A percentile compares a stretch with the other conserved stretches of the same genome.
Evolutionary conservation across 2,888 invertebrate genomes (phyloP).

Genomic region (Andrena flavipes): DNA sequence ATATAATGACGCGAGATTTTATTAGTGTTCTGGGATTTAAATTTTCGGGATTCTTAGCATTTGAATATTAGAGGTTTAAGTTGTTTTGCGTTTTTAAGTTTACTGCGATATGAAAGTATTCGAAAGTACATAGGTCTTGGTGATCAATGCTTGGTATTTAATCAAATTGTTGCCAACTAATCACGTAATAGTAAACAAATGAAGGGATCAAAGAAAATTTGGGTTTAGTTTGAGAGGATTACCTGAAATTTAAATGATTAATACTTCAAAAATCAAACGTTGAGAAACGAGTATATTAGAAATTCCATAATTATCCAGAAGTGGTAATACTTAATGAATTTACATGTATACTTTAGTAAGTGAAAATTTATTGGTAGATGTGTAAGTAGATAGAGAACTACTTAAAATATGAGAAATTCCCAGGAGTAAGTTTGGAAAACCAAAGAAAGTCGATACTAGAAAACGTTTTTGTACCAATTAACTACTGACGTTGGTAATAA

Average conservation of each 20-base stretch:
- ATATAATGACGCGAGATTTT: slow-evolving; percentile 32
- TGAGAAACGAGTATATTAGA: slow-evolving; percentile 32
- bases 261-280: slow-evolving; percentile 46
- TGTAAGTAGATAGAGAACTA: slow-evolving; percentile 43
- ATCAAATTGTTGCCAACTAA: slow-evolving; percentile 29
- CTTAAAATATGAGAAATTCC: slow-evolving; percentile 41
- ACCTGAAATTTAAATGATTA: slow-evolving; percentile 5
- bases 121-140: slow-evolving; percentile 12
- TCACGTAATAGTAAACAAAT: slow-evolving; percentile 27
- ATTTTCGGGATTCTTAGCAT: slow-evolving; percentile 29
- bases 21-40: slow-evolving; percentile 25
- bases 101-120: slow-evolving; percentile 10
- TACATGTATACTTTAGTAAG: slow-evolving; percentile 34
- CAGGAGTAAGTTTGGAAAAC: slow-evolving; percentile 49
- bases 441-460: slow-evolving; percentile 50
- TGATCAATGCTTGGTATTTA: slow-evolving; percentile 15
- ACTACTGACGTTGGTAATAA: slow-evolving; percentile 36
- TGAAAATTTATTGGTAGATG: slow-evolving; percentile 35
- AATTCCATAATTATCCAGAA: slow-evolving; percentile 41
- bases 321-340: slow-evolving; percentile 43
- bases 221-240: slow-evolving; percentile 27
- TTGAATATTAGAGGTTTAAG: slow-evolving; percentile 19
- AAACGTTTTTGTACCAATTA: slow-evolving; percentile 36
- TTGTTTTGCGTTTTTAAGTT: slow-evolving; percentile 29
- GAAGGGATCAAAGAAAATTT: slow-evolving; percentile 49